These are phyloP conservation scores for Pseudomugil tenellus DNA, from an alignment of 2,797 vertebrate species.

Conservation along the genomic window DNA sequence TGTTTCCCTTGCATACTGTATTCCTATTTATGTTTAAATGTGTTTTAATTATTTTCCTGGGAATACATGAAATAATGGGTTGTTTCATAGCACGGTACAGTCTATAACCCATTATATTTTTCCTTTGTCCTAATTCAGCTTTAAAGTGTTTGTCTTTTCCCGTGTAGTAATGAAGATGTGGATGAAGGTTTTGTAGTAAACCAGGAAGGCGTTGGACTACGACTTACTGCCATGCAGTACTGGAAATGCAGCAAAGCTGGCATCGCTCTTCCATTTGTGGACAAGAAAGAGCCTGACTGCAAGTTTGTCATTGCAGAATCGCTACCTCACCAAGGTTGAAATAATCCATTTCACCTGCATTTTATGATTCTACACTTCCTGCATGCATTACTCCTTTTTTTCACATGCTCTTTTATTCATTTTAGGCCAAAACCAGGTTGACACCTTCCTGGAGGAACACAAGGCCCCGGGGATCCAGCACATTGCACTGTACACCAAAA, in stretches of 20 bases:
- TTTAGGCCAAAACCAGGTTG: constrained; percentile 86
- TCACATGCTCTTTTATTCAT: background rate
- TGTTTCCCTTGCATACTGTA: background rate
- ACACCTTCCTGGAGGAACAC: constrained; percentile 89
- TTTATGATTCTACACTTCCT: background rate
- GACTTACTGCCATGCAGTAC: constrained; percentile 87
- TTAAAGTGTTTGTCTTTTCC: constrained; percentile 8
- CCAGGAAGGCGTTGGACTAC: constrained; percentile 85
- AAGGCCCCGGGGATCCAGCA: constrained; percentile 90
- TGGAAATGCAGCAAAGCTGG: constrained; percentile 64
- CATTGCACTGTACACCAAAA: constrained; percentile 85
- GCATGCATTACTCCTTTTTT: constrained; percentile 2
- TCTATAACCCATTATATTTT: background rate
- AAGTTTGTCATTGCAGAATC: constrained; percentile 93
- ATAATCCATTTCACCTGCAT: background rate
- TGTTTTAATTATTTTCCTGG: background rate
- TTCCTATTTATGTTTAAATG: background rate
- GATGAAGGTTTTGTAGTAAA: constrained; percentile 83
- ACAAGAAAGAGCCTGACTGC: constrained; percentile 77
- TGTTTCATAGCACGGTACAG: too few relatives aligned
- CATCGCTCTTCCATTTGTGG: constrained; percentile 62
- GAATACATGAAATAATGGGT: background rate
- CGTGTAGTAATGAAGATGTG: constrained; percentile 76
- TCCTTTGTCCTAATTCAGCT: background rate
- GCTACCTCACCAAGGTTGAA: constrained; percentile 75